Conservation (phyloP, 1,140 invertebrate genomes). For the Zaprionus gabonicus region DNA sequence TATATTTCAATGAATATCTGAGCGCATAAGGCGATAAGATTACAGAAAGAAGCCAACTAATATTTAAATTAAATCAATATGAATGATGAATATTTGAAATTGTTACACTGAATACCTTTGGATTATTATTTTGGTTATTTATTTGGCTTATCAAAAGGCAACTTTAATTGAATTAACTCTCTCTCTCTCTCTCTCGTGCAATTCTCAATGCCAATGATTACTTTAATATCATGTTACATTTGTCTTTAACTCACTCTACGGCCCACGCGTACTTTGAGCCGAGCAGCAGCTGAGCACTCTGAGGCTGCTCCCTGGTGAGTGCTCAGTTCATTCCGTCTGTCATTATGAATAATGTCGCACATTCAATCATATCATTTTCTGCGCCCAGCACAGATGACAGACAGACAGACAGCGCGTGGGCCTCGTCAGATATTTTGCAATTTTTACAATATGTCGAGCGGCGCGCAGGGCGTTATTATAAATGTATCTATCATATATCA, state of each 20-base stretch:
- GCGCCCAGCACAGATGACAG: constrained; percentile 25
- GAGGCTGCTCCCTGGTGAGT: background rate
- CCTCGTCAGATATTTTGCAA: constrained; percentile 16
- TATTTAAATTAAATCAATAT: no score
- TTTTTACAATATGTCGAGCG: constrained; percentile 37
- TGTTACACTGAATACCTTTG: background rate
- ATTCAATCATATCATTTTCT: constrained; percentile 50
- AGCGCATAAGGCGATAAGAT: no score
- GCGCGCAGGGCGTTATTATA: constrained; percentile 13
- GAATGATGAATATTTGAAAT: no score
- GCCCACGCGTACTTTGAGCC: background rate
- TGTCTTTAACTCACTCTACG: background rate
- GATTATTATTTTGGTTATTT: background rate
- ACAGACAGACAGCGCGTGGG: constrained; percentile 1
- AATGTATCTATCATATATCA: constrained; percentile 55
- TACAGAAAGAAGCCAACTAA: no score
- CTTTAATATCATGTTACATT: constrained; percentile 3
- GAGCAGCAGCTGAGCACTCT: background rate
- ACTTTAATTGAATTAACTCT: constrained; percentile 4
- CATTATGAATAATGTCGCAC: constrained; percentile 34
- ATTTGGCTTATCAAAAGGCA: background rate
- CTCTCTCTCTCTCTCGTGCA: no score
- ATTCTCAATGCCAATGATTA: background rate
- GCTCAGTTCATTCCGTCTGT: background rate
- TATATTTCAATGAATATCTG: background rate